Evolutionary conservation across 92 coral and sea anemone species (phyloP), one percentile per base, ranked within the genome.

Genomic region (Actinostola sp.): DNA sequence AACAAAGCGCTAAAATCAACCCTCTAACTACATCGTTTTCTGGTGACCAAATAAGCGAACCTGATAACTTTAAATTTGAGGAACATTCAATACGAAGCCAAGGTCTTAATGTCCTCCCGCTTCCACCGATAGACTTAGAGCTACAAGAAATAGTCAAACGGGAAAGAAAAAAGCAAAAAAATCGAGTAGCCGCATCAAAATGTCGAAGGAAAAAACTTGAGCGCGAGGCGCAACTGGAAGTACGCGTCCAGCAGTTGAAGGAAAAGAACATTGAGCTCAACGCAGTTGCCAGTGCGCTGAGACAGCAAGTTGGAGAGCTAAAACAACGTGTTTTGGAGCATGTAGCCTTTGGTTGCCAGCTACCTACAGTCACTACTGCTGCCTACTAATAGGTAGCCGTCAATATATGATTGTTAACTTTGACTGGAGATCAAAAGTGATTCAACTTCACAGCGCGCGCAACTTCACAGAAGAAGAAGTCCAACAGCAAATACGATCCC

Each of bases 191-290:
- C 9, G 98, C 98, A 11, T 94, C 98, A 28, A 94, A 94, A 73
- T 94, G 98, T 63, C 90, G 98, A 23, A 88, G 93, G 54, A 94
- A 94, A 69, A 94, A 94, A 76, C 89, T 94, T 17, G 98, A 91
- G 29, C 91, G 98, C 41, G 98, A 94, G 58, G 98, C 98, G 36
- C 97, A 94, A 79, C 89, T 94, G 1, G 98, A 94, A 67, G 98
- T 94, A 0, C 76, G 92, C 24, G 98, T 94, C 20, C 98, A 91
- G 26, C 94, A 91, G 30, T 78, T 94, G 62, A 94, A 86, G 31
- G 98, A 94, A 73, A 94, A 92, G 69, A 94, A 87, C 67, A 94
- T 94, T 35, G 98, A 94, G 77, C 72, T 94, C 21, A 89, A 89
- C 16, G 92, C 97, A 0, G 93, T 94, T 0, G 98, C 98, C 8